Percentiles rank a stretch among this genome's conserved stretches.
phyloP scores from a whole-genome alignment of 2,113 vertebrate genomes.

The Scomber colias region DNA sequence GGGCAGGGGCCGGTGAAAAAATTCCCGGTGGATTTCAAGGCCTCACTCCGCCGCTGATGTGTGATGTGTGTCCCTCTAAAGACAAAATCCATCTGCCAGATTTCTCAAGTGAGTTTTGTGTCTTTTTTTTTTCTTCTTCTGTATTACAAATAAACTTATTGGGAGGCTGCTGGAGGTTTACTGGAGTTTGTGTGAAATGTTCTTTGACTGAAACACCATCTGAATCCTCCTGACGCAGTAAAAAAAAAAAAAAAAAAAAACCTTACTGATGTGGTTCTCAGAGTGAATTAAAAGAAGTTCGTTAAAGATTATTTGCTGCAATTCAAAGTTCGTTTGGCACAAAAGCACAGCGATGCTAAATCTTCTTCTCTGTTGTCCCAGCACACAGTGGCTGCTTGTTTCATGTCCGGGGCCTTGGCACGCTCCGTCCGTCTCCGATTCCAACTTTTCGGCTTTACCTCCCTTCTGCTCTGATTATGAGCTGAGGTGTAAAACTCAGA shows the following conservation, averaged over 20 bases:
- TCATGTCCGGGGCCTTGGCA: slow-evolving; percentile 34
- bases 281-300: slow-evolving; percentile 47
- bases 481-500: slow-evolving; percentile 66
- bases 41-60: too few species aligned
- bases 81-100: neutral
- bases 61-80: neutral
- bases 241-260: too few species aligned
- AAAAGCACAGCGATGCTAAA: slow-evolving; percentile 32
- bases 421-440: slow-evolving; percentile 12
- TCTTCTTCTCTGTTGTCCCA: slow-evolving; percentile 49
- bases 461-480: slow-evolving; percentile 57
- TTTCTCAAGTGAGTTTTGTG: slow-evolving; percentile 1
- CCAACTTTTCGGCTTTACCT: slow-evolving; percentile 28
- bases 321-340: slow-evolving; percentile 38
- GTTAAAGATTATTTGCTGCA: slow-evolving; percentile 47
- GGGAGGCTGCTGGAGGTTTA: neutral
- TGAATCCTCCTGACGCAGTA: neutral
- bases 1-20: too few species aligned
- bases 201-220: neutral
- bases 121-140: neutral
- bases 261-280: neutral
- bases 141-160: neutral
- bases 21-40: too few species aligned
- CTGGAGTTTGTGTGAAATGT: too few species aligned
- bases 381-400: slow-evolving; percentile 66